Conservation (phyloP, 2,113 vertebrate species). For the Tricholaema leucomelas region DNA sequence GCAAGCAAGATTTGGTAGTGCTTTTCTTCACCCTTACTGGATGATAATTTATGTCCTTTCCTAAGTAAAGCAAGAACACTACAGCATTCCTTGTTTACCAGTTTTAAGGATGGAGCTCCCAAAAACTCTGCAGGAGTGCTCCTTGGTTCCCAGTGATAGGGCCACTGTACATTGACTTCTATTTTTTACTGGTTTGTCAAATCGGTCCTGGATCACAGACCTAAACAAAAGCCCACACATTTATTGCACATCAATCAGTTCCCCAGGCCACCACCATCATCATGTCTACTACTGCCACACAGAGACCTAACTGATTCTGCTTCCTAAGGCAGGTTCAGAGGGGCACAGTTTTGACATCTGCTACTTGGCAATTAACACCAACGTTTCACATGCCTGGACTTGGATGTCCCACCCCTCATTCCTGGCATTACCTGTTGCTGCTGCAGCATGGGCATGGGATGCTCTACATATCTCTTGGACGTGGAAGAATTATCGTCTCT, state of each 20-base stretch:
- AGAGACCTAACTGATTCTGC: not conserved
- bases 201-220: not conserved
- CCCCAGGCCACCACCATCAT: not conserved
- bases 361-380: not conserved
- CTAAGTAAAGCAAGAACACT: not conserved
- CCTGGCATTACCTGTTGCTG: slow-evolving; percentile 68
- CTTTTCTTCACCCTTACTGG: not conserved
- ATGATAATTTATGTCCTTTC: not conserved
- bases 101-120: not conserved
- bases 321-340: not conserved
- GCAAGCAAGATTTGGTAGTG: not conserved
- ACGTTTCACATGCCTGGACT: not conserved
- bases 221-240: not conserved
- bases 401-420: not conserved
- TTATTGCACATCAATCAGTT: not conserved
- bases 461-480: slow-evolving; percentile 64
- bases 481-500: slow-evolving; percentile 51
- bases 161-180: not conserved
- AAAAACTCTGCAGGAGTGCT: not conserved
- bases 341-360: not conserved
- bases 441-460: slow-evolving; percentile 24
- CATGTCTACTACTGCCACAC: not conserved
- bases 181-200: not conserved
- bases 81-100: not conserved
- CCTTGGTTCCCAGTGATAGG: not conserved